Base-by-base conservation (phyloP, 2,888 invertebrate genomes). In the Notocelia uddmanniana region DNA sequence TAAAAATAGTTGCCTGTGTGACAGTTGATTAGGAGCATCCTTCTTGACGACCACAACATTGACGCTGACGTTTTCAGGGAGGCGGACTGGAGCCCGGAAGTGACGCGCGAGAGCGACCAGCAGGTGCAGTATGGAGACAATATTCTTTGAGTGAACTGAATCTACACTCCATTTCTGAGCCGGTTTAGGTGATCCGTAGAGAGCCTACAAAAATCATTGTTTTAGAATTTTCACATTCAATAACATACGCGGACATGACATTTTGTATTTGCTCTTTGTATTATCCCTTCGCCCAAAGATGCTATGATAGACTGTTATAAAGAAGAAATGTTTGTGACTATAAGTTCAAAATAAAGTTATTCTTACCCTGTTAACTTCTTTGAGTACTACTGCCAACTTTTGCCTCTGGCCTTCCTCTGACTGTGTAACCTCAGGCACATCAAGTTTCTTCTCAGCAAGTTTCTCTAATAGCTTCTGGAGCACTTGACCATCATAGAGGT, bases 351-450 rank as follows among this genome's bases (percentile, higher is more conserved):
- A 31, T 6, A 31, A 5, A n/a, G n/a, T n/a, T n/a, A 11, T 37
- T 23, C 79, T 77, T 83, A 98, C 97, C 85, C 96, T 96, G 89
- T 98, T 99, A 18, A 98, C 97, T 74, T 97, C 97, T 77, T 96
- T 96, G 54, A 99, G 92, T 48, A 99, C 98, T 74, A 98, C 96
- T 72, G 96, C 95, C 41, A 99, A 92, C 85, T 99, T 99, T 85
- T 99, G 98, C 75, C 98, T 97, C 89, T 99, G 99, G 0, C 98
- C 98, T 87, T 98, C 98, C 89, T 99, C 99, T 0, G 98, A 98
- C 88, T 99, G 99, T 0, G 99, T 99, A 1, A 99, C 99, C 94
- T 99, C 99, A 0, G 99, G 98, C 3, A 99, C 98, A 91, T 99
- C 99, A 59, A 99, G 93, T 89, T 98, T 97, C 64, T 97, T 96